Conservation (phyloP, 2,888 invertebrate genomes). For the Drosophila putrida region DNA sequence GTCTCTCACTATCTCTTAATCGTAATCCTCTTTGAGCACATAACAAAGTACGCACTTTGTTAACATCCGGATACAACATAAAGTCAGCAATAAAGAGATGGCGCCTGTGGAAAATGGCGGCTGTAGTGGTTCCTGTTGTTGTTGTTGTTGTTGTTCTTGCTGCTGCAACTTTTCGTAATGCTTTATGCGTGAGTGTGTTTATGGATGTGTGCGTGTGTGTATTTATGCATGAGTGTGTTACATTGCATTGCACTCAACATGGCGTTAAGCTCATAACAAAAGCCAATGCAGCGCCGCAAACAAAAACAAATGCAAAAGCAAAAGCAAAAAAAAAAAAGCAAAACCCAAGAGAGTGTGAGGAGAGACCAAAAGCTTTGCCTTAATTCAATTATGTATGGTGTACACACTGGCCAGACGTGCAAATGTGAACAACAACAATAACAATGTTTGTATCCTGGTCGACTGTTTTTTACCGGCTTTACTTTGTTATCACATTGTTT, state of each 20-base stretch:
- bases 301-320: constrained; percentile 14
- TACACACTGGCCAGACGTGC: constrained; percentile 62
- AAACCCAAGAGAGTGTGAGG: constrained; percentile 22
- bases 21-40: constrained; percentile 39
- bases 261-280: constrained; percentile 60
- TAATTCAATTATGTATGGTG: constrained; percentile 67
- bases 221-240: constrained; percentile 30
- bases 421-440: constrained; percentile 32
- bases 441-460: neutral
- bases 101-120: constrained; percentile 48
- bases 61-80: constrained; percentile 58
- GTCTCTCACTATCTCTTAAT: constrained; percentile 9
- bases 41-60: constrained; percentile 69
- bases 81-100: constrained; percentile 62
- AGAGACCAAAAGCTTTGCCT: constrained; percentile 49
- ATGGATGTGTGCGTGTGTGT: neutral
- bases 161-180: constrained; percentile 36
- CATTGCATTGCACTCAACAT: constrained; percentile 60
- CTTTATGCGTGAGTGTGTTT: constrained; percentile 18
- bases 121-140: constrained; percentile 16
- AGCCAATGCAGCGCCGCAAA: constrained; percentile 34
- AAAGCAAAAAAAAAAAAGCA: constrained; percentile 12
- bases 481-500: constrained; percentile 25
- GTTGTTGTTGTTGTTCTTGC: constrained; percentile 33
- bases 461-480: constrained; percentile 19